Percentiles rank a stretch among this genome's conserved stretches.
Evolutionary conservation across 2,888 invertebrate genomes (phyloP).

Genomic region (Frankliniella fusca): DNA sequence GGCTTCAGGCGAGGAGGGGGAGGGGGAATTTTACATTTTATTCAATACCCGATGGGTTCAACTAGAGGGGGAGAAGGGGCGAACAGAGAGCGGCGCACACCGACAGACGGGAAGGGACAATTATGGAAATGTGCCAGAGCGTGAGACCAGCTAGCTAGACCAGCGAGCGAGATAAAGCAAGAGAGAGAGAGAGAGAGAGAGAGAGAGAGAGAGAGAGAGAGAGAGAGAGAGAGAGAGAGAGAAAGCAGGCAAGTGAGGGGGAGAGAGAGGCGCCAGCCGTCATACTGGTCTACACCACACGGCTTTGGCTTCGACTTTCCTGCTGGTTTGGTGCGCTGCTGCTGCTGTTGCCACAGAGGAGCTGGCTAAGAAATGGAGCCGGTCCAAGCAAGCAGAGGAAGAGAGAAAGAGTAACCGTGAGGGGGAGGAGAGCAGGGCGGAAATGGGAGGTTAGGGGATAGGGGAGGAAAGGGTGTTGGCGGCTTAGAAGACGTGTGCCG

Average conservation of each 20-base stretch:
- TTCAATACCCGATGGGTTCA: slow-evolving; percentile 6
- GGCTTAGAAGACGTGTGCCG: too few relatives aligned
- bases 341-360: not conserved
- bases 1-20: not conserved
- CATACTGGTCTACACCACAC: not conserved
- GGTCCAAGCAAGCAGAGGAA: not conserved
- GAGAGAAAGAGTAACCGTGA: not conserved
- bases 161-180: too few relatives aligned
- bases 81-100: not conserved
- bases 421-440: not conserved
- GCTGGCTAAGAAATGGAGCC: not conserved
- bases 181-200: not conserved
- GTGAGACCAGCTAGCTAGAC: not conserved
- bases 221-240: too few relatives aligned
- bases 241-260: too few relatives aligned
- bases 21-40: not conserved
- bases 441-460: not conserved
- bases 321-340: not conserved
- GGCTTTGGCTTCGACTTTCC: not conserved
- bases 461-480: not conserved
- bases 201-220: not conserved
- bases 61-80: not conserved
- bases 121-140: slow-evolving; percentile 10
- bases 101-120: not conserved
- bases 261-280: too few relatives aligned